Conservation (phyloP, 2,888 invertebrate species). For the Ditylenchus weischeri region DNA sequence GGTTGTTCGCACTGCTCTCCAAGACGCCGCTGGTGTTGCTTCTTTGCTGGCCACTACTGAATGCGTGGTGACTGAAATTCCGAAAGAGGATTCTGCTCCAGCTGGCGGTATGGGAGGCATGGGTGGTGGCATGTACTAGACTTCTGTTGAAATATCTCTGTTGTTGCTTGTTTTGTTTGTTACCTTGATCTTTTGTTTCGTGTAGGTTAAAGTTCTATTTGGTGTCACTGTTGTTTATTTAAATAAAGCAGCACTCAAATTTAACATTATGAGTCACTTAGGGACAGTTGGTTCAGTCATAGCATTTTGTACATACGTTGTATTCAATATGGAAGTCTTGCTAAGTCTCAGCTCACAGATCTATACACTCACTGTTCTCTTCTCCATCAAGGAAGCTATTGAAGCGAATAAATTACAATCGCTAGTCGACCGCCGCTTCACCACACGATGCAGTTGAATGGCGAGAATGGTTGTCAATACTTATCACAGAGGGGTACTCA, state of each 20-base stretch:
- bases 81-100: conserved; percentile 73
- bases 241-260: conserved; percentile 63
- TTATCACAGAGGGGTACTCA: no score
- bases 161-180: conserved; percentile 7
- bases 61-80: conserved; percentile 89
- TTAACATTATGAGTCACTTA: no score
- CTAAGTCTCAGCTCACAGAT: no score
- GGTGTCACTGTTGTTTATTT: neutral
- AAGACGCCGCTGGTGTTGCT: conserved; percentile 92
- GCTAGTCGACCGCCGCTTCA: no score
- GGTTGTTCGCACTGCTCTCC: conserved; percentile 84
- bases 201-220: conserved; percentile 7
- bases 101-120: conserved; percentile 65
- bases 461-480: no score
- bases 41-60: conserved; percentile 91
- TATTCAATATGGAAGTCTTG: no score
- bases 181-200: neutral
- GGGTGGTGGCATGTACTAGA: conserved; percentile 58
- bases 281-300: no score
- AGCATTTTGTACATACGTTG: no score
- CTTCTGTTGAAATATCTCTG: neutral
- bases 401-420: no score
- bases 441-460: no score
- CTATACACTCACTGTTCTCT: no score
- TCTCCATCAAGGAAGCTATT: no score